phyloP scores from a whole-genome alignment of 2,797 vertebrate genomes.

The Alosa sapidissima region DNA sequence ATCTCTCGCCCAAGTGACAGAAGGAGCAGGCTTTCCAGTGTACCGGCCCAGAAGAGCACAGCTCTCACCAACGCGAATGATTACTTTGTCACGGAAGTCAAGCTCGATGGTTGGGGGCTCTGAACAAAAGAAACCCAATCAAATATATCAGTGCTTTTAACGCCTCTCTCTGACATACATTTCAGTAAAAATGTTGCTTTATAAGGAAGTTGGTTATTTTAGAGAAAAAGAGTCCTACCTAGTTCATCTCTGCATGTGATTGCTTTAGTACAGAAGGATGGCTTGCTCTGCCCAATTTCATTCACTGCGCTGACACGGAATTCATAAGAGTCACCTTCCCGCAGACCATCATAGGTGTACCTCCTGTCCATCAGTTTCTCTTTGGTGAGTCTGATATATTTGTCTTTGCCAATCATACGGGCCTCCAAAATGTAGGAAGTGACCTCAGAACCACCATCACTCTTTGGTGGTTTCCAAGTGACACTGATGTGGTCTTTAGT shows the following conservation, averaged over 20 bases:
- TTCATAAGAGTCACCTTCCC: slow-evolving; percentile 93
- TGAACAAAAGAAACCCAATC: slow-evolving; percentile 59
- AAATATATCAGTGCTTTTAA: not conserved
- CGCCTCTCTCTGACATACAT: slow-evolving; percentile 39
- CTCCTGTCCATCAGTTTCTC: slow-evolving; percentile 89
- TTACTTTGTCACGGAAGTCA: slow-evolving; percentile 94
- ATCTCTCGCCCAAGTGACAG: slow-evolving; percentile 88
- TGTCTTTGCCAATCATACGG: slow-evolving; percentile 95
- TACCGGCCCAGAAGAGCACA: slow-evolving; percentile 90
- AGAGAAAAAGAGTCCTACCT: slow-evolving; percentile 71
- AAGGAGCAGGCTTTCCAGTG: slow-evolving; percentile 91
- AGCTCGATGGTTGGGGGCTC: slow-evolving; percentile 94
- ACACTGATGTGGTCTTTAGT: slow-evolving; percentile 87
- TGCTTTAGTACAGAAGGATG: slow-evolving; percentile 93
- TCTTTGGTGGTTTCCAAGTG: slow-evolving; percentile 92
- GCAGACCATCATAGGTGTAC: slow-evolving; percentile 85
- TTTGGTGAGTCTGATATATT: slow-evolving; percentile 87
- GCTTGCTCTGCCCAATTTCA: slow-evolving; percentile 92
- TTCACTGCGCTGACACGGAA: slow-evolving; percentile 94
- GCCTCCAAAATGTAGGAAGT: slow-evolving; percentile 92
- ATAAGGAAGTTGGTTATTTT: not conserved
- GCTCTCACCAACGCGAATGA: slow-evolving; percentile 89
- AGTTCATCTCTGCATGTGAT: slow-evolving; percentile 95
- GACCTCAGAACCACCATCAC: slow-evolving; percentile 92
- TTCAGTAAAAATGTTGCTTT: not conserved